Evolutionary conservation across 2,113 vertebrate genomes (phyloP).

Genomic region (Aplodontia rufa): DNA sequence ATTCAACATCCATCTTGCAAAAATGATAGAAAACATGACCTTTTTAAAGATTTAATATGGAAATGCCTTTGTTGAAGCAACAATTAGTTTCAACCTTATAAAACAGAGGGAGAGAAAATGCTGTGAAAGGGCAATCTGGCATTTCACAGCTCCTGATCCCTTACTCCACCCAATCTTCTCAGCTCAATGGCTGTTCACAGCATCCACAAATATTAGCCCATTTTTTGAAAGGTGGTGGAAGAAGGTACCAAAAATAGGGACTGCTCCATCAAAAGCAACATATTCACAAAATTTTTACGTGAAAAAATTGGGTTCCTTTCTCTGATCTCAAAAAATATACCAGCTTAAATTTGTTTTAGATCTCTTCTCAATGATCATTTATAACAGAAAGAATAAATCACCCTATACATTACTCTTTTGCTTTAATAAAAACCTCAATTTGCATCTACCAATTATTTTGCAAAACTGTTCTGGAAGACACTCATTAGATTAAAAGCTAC

Average conservation of each 20-base stretch:
- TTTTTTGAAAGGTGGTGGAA: constrained; percentile 31
- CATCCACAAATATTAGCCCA: constrained; percentile 83
- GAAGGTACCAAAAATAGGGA: constrained; percentile 62
- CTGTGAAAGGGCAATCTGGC: constrained; percentile 84
- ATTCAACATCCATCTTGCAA: constrained; percentile 81
- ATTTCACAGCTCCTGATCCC: constrained; percentile 86
- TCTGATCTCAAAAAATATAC: constrained; percentile 60
- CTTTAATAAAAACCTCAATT: constrained; percentile 63
- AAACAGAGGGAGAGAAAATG: constrained; percentile 75
- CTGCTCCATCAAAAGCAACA: constrained; percentile 61
- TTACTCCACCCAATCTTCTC: constrained; percentile 90
- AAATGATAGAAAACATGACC: constrained; percentile 72
- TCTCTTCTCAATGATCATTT: constrained; percentile 79
- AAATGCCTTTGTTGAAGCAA: constrained; percentile 82
- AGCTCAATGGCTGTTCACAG: constrained; percentile 85
- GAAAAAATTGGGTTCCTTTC: constrained; percentile 79
- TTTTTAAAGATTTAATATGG: constrained; percentile 79
- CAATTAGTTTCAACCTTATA: constrained; percentile 83
- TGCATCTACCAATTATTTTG: constrained; percentile 70
- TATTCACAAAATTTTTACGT: constrained; percentile 53
- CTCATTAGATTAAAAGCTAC: constrained; percentile 47
- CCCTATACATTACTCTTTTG: constrained; percentile 52
- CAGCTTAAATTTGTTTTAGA: constrained; percentile 74
- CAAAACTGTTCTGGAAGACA: constrained; percentile 51
- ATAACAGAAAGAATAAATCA: constrained; percentile 65